Evolutionary conservation across 2,888 invertebrate species (phyloP).

Genomic region (Luffia ferchaultella): DNA sequence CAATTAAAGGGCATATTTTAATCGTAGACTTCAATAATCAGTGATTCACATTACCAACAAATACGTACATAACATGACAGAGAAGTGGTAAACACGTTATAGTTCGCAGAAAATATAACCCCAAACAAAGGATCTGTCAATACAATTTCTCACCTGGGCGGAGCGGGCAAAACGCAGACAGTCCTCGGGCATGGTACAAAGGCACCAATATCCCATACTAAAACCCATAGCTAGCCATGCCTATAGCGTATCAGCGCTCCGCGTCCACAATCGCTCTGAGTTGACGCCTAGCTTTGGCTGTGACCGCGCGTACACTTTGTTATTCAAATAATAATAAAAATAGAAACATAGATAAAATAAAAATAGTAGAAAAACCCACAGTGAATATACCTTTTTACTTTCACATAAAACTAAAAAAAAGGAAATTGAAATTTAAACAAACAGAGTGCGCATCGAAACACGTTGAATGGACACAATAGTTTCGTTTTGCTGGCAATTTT

Average conservation of each 20-base stretch:
- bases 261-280: background rate
- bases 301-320: background rate
- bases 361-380: background rate
- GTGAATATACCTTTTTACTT: background rate
- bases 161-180: background rate
- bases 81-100: background rate
- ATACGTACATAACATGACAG: background rate
- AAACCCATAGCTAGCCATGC: background rate
- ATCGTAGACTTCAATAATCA: background rate
- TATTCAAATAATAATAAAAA: background rate
- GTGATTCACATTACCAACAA: background rate
- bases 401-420: background rate
- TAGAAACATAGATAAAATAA: background rate
- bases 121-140: background rate
- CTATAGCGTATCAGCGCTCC: background rate
- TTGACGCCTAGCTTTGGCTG: background rate
- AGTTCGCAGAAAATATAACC: background rate
- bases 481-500: constrained; percentile 18
- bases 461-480: background rate
- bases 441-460: background rate
- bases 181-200: background rate
- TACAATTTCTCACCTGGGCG: background rate
- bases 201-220: background rate
- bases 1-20: background rate
- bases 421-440: too few relatives aligned